Conservation (phyloP, 2,113 vertebrate genomes). For the Oryzias celebensis region DNA sequence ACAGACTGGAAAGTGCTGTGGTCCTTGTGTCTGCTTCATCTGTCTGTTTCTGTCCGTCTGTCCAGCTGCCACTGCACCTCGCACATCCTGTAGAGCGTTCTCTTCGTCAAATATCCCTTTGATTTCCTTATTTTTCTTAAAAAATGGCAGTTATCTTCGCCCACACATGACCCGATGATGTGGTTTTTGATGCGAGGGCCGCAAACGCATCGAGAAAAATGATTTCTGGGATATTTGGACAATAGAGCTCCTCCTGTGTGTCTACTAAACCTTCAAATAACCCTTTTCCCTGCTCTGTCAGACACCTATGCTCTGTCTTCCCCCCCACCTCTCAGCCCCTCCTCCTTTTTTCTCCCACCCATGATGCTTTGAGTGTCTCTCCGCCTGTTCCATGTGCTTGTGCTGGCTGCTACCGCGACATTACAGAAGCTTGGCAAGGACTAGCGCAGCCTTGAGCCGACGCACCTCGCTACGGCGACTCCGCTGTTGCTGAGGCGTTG, state of each 20-base stretch:
- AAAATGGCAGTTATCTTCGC: background rate
- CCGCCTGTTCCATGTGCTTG: constrained; percentile 96
- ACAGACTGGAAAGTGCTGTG: constrained; percentile 87
- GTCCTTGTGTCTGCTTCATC: constrained; percentile 98
- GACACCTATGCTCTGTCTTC: constrained; percentile 90
- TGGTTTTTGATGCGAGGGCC: constrained; percentile 17
- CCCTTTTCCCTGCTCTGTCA: constrained; percentile 91
- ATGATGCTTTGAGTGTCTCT: constrained; percentile 99
- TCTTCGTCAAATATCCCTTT: constrained; percentile 94
- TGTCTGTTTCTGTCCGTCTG: constrained; percentile 64
- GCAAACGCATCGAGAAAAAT: constrained; percentile 8
- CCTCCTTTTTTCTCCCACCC: constrained; percentile 78
- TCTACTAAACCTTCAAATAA: constrained; percentile 88
- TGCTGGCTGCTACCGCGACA: constrained; percentile 85
- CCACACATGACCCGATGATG: constrained; percentile 24
- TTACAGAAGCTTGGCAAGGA: constrained; percentile 96
- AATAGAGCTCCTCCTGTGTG: constrained; percentile 87
- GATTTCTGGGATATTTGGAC: constrained; percentile 93
- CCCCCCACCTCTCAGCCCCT: constrained; percentile 53
- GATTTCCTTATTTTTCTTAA: constrained; percentile 2
- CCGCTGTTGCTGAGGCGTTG: constrained; percentile 55
- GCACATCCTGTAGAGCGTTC: constrained; percentile 79
- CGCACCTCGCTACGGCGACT: constrained; percentile 53
- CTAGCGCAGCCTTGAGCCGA: constrained; percentile 88
- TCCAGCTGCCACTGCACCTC: constrained; percentile 77